phyloP scores from a whole-genome alignment of 2,797 vertebrate species.

The Coendou prehensilis region DNA sequence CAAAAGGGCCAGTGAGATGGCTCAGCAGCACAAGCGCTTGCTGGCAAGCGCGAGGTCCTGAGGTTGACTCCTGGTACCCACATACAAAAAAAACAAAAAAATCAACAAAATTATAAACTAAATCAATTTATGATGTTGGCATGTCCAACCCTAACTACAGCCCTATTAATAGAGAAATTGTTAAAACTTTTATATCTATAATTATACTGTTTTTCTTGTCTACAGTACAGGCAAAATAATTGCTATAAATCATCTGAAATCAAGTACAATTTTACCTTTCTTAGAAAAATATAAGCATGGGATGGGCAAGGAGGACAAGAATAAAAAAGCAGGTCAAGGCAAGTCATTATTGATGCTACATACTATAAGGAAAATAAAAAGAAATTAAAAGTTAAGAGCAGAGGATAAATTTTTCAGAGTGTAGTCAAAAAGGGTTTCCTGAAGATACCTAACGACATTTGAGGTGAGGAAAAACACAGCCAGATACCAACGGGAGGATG shows the following conservation, averaged over 20 bases:
- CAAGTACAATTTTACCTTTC: conserved; percentile 30
- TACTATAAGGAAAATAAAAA: not conserved
- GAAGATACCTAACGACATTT: not conserved
- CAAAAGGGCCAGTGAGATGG: no score
- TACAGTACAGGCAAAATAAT: not conserved
- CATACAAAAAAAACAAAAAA: no score
- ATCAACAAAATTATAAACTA: not conserved
- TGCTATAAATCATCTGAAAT: conserved; percentile 1
- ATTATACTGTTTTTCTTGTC: not conserved
- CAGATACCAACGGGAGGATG: not conserved
- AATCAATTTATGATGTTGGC: not conserved
- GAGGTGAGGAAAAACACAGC: not conserved
- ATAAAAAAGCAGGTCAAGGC: not conserved
- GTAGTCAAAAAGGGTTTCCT: not conserved
- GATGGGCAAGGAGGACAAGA: not conserved
- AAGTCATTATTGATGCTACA: not conserved
- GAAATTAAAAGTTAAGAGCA: not conserved
- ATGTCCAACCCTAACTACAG: not conserved
- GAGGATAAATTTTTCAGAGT: not conserved
- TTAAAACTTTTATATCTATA: not conserved
- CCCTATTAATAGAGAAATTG: not conserved
- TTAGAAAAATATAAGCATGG: not conserved
- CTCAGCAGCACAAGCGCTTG: no score
- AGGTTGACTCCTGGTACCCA: no score
- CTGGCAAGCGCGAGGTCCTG: no score